Base-by-base conservation (phyloP, 2,113 vertebrate species). In the Colinus virginianus region DNA sequence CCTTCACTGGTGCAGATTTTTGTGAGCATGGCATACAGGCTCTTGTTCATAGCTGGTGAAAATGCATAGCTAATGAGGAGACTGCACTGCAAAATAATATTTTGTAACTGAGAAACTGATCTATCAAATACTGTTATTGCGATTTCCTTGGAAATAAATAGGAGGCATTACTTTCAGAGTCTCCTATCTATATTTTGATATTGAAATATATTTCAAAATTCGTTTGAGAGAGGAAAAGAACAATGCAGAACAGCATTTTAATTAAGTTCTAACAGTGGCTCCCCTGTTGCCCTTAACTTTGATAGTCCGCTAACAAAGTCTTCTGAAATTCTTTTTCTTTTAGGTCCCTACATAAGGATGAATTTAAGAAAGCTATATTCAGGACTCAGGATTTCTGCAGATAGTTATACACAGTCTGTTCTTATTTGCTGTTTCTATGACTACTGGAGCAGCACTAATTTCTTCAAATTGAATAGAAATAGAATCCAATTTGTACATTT, bases 401-500 rank as follows among this genome's bases (percentile, higher is more conserved):
- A 69, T 58, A 19, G 14, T 62, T 80, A 38, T 66, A 71, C 40
- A 66, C 67, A 79, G 28, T 59, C 46, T 59, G 13, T 38, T 85
- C 71, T 79, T 69, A 62, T 85, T 67, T 88, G 64, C 72, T 61
- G 85, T 90, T 95, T 90, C 92, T 86, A 63, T 95, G 79, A 75
- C 83, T 94, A 93, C 79, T 88, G 43, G 38, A 67, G 32, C 55
- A 90, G 76, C 42, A 70, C 34, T 94, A 80, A 88, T 88, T 90
- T 74, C 55, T 85, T 78, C 46, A 84, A 25, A 91, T 66, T 40
- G 80, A 92, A 90, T 53, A 30, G 49, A 90, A 84, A 67, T 22
- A 76, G 17, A 85, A 83, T 74, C 34, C 38, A 83, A 62, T 77
- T 66, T 84, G 78, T 69, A 62, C 36, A 69, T 69, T 88, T 91